Conservation (phyloP, 2,888 invertebrate species). For the Lepidochitona cinerea region DNA sequence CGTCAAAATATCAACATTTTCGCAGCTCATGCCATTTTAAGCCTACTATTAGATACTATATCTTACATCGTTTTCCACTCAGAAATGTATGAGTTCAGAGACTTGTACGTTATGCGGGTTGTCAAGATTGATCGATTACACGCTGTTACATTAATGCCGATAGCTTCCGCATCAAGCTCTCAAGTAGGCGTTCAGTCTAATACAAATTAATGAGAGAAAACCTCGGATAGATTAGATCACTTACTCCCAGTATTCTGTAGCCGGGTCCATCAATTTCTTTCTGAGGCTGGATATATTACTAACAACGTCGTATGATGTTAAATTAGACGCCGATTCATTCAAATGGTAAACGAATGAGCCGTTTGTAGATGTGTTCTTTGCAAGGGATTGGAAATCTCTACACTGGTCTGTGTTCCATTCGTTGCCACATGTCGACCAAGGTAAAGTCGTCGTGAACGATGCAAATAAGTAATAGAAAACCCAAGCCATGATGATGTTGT, state of each 20-base stretch:
- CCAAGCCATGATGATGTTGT: slow-evolving; percentile 1
- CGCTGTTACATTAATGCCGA: too few relatives aligned
- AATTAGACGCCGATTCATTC: neutral
- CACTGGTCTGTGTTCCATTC: neutral
- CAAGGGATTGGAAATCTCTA: neutral
- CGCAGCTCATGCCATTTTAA: too few relatives aligned
- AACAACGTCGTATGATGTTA: neutral
- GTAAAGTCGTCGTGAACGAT: neutral
- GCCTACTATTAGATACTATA: too few relatives aligned
- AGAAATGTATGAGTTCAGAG: too few relatives aligned
- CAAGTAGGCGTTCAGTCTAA: too few relatives aligned
- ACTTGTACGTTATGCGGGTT: too few relatives aligned
- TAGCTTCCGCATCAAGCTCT: too few relatives aligned
- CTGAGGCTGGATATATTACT: neutral
- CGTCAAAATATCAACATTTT: too few relatives aligned
- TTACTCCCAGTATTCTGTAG: neutral
- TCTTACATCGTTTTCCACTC: too few relatives aligned
- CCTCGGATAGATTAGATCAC: too few relatives aligned
- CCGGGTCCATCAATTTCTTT: neutral
- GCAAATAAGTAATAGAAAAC: neutral
- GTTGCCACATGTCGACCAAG: neutral
- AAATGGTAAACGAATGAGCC: neutral
- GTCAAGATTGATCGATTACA: too few relatives aligned
- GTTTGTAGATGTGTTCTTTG: neutral
- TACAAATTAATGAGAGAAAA: too few relatives aligned